Base-by-base conservation (phyloP, 2,888 invertebrate genomes). In the Amaurobius ferox region DNA sequence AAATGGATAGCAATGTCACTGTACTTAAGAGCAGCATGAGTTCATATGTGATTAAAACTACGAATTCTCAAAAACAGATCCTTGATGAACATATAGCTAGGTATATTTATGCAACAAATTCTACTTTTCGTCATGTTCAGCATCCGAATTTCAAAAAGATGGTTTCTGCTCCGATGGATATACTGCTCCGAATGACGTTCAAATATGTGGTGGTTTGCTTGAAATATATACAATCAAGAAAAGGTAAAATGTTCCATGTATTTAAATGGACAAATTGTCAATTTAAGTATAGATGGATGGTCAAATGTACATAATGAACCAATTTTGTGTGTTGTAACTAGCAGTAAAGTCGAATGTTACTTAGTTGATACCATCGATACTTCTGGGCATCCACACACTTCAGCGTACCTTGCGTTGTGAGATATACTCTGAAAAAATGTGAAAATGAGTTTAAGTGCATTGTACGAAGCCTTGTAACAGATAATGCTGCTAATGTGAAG, bases 191-290 rank as follows among this genome's bases (percentile, higher is more conserved):
- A 67, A 67, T 67, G 67, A 67, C 29, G 32, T 30, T 30, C 30
- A 67, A 32, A 67, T 67, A 35, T 29, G 67, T 30, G 67, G 67
- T n/a, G 32, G 5, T n/a, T 67, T 67, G 19, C 67, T 67, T 35
- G 67, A 67, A 67, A 67, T n/a, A 67, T 67, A 67, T 67, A 67
- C 23, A 30, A 29, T 67, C 67, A 67, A 67, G 67, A 67, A 19
- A 67, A 67, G 19, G 32, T 7, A 67, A 67, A 67, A 29, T 67
- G 67, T 30, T 67, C 32, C 11, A n/a, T 30, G 11, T 30, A 67
- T 19, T 19, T 67, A 32, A 67, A 30, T 32, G 67, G 67, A 67
- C 32, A 67, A 32, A 35, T 67, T 67, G 67, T 67, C 7, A 30
- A 67, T 19, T 67, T 67, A 9, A 67, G 67, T 32, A 30, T 67